Evolutionary conservation across 2,888 invertebrate genomes (phyloP).

Genomic region (Tachina lurida): DNA sequence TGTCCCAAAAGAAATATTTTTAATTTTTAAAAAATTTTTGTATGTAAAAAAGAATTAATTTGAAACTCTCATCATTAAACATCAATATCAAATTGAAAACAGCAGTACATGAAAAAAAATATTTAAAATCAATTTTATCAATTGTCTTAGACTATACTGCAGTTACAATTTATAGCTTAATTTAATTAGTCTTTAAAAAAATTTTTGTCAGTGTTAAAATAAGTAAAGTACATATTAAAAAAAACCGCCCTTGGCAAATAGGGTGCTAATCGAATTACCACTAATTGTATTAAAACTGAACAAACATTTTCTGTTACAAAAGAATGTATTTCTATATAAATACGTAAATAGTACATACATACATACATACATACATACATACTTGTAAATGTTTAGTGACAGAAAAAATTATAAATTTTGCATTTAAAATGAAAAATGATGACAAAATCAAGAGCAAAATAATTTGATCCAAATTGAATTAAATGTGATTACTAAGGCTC

Average conservation of each 20-base stretch:
- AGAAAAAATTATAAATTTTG: neutral
- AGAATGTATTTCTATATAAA: neutral
- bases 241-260: slow-evolving; percentile 21
- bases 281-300: slow-evolving; percentile 56
- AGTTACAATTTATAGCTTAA: neutral
- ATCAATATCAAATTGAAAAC: no score
- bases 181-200: neutral
- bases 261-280: slow-evolving; percentile 58
- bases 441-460: no score
- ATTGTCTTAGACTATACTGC: no score
- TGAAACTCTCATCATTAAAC: no score
- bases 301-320: neutral
- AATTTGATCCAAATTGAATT: no score
- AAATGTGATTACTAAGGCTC: no score
- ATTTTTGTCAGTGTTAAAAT: slow-evolving; percentile 9
- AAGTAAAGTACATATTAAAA: neutral
- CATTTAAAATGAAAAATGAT: neutral
- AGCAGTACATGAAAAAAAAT: no score
- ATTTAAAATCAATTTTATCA: no score
- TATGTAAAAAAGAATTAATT: no score
- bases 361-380: neutral
- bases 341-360: neutral
- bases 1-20: no score
- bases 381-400: neutral
- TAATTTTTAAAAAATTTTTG: no score